Conservation (phyloP, 92 coral and sea anemone genomes). For the Phenganax subtilis region DNA sequence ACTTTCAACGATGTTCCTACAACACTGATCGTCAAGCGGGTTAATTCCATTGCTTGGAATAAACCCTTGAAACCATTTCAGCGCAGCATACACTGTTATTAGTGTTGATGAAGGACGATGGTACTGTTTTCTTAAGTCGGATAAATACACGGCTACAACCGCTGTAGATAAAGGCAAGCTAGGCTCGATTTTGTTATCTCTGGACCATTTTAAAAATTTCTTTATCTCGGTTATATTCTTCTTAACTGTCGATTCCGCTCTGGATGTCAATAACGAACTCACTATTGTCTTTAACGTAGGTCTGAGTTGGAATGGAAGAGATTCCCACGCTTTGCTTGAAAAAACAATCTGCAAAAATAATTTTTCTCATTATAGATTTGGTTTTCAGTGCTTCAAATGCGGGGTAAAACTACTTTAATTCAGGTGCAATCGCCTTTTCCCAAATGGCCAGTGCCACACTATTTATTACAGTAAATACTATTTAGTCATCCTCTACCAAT, state of each 20-base stretch:
- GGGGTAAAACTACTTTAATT: no score
- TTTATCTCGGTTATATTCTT: slow-evolving; percentile 37
- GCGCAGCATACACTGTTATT: background rate
- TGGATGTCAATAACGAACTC: slow-evolving; percentile 12
- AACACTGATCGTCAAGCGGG: slow-evolving; percentile 37
- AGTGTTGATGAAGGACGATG: slow-evolving; percentile 28
- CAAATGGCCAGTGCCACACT: no score
- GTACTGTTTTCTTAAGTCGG: background rate
- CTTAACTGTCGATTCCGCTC: slow-evolving; percentile 44
- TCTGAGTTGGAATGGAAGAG: background rate
- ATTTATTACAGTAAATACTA: no score
- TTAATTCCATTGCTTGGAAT: slow-evolving; percentile 14
- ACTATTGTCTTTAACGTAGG: background rate
- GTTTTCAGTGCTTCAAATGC: no score
- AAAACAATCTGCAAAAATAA: background rate
- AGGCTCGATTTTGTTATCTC: slow-evolving; percentile 29
- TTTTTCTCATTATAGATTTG: no score
- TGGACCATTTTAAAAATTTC: slow-evolving; percentile 41
- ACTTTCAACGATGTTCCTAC: slow-evolving; percentile 30
- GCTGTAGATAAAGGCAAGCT: slow-evolving; percentile 32
- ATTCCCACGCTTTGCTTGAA: background rate
- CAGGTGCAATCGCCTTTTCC: no score
- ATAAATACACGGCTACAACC: background rate
- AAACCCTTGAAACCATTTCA: slow-evolving; percentile 51
- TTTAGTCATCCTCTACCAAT: no score